A percentile compares a stretch with the other conserved stretches of the same genome.
Evolutionary conservation across 53 echinoderm and acorn worm genomes (phyloP).

Genomic region (Stichopus horrens): DNA sequence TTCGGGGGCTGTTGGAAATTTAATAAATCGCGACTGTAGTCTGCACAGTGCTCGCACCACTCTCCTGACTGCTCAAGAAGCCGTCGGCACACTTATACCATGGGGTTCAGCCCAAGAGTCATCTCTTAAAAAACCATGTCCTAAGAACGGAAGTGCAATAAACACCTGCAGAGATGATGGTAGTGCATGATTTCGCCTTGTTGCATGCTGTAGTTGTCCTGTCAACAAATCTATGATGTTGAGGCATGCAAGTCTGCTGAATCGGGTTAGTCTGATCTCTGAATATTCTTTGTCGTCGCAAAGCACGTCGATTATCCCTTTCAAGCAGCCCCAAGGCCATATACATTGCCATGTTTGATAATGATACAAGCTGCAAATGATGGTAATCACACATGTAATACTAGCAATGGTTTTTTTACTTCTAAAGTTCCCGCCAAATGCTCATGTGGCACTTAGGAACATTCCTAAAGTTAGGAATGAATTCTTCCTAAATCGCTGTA

Average conservation of each 20-base stretch:
- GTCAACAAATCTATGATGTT: constrained; percentile 41
- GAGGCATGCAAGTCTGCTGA: constrained; percentile 39
- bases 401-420: not conserved
- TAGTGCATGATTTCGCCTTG: too few species aligned
- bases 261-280: too few species aligned
- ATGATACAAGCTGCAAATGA: too few species aligned
- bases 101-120: not conserved
- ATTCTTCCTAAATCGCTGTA: not conserved
- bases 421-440: not conserved
- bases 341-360: not conserved
- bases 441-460: constrained; percentile 2
- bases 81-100: not conserved
- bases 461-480: constrained; percentile 20
- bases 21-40: not conserved
- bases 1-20: not conserved
- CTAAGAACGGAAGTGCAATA: constrained; percentile 5
- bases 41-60: not conserved
- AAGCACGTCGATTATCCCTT: constrained; percentile 40
- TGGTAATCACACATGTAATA: not conserved
- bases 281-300: too few species aligned
- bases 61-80: not conserved
- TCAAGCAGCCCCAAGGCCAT: constrained; percentile 41
- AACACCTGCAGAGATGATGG: too few species aligned
- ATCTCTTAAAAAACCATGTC: not conserved
- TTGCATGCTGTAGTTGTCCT: too few species aligned